phyloP scores from a whole-genome alignment of 2,888 invertebrate genomes.

The Rhagophthalmus giganteus region DNA sequence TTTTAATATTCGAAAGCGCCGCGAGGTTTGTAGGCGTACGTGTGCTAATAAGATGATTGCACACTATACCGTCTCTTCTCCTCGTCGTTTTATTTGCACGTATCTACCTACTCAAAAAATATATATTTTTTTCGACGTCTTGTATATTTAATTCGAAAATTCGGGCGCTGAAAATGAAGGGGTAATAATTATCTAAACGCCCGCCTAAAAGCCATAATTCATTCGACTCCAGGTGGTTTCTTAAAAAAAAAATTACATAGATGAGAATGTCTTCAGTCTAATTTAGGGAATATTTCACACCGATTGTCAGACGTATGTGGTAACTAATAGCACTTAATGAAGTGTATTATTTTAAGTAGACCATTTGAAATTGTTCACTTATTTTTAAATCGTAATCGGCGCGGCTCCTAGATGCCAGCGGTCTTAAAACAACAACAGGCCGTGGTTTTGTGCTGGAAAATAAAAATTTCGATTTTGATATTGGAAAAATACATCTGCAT shows the following conservation, averaged over 20 bases:
- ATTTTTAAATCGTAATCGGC: conserved; percentile 15
- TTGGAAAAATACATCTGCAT: too few species aligned
- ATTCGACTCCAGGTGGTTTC: conserved; percentile 11
- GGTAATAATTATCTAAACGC: conserved; percentile 7
- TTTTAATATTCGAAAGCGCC: conserved; percentile 26
- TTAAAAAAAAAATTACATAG: conserved; percentile 20
- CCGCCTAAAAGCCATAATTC: conserved; percentile 14
- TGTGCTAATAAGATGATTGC: conserved; percentile 27
- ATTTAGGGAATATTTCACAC: conserved; percentile 39
- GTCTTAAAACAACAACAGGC: conserved; percentile 16
- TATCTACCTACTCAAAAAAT: background rate
- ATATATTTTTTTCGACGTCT: too few species aligned
- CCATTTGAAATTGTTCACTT: conserved; percentile 29
- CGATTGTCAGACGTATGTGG: conserved; percentile 38
- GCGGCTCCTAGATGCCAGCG: conserved; percentile 16
- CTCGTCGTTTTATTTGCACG: background rate
- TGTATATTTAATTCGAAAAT: too few species aligned
- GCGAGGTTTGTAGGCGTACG: conserved; percentile 25
- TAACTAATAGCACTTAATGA: conserved; percentile 48
- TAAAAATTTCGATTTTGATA: too few species aligned
- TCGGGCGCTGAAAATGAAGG: conserved; percentile 4
- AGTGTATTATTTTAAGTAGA: conserved; percentile 42
- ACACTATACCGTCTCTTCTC: conserved; percentile 18
- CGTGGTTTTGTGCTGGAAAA: background rate
- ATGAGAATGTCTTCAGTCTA: conserved; percentile 23